These are phyloP conservation scores for Herminia tarsipennalis DNA, from an alignment of 2,888 invertebrate species.

Conservation along the genomic window DNA sequence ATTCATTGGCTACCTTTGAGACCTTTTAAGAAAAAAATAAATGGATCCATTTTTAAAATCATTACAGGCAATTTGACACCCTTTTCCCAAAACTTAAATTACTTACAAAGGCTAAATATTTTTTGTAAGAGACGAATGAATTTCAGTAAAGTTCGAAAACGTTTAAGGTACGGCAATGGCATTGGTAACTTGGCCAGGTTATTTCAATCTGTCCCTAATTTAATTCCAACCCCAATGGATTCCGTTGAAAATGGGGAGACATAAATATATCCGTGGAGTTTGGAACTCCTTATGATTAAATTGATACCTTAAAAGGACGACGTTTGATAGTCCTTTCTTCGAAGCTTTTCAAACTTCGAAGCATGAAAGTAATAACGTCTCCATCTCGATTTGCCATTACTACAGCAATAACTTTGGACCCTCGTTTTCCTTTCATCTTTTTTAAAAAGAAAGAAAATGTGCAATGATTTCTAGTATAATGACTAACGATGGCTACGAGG, in stretches of 20 bases:
- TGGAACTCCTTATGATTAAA: constrained; percentile 52
- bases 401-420: constrained; percentile 30
- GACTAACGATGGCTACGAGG: constrained; percentile 57
- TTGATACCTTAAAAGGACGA: constrained; percentile 45
- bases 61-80: constrained; percentile 30
- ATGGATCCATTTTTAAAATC: constrained; percentile 15
- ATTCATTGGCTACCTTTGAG: neutral
- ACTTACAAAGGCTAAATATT: constrained; percentile 32
- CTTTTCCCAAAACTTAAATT: constrained; percentile 28
- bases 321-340: constrained; percentile 45
- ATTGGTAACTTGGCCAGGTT: constrained; percentile 48
- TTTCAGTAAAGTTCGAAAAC: constrained; percentile 29
- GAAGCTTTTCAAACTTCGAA: constrained; percentile 34
- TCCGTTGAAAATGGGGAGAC: constrained; percentile 46
- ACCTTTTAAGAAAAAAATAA: neutral
- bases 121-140: constrained; percentile 24
- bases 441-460: constrained; percentile 32
- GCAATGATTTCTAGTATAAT: constrained; percentile 50
- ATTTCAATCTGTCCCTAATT: constrained; percentile 59
- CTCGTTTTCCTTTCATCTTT: constrained; percentile 24
- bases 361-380: constrained; percentile 37
- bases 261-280: constrained; percentile 47
- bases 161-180: constrained; percentile 44
- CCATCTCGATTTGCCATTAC: constrained; percentile 13
- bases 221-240: constrained; percentile 49